Base-by-base conservation (phyloP, 2,797 vertebrate species). In the Cossypha heuglini region DNA sequence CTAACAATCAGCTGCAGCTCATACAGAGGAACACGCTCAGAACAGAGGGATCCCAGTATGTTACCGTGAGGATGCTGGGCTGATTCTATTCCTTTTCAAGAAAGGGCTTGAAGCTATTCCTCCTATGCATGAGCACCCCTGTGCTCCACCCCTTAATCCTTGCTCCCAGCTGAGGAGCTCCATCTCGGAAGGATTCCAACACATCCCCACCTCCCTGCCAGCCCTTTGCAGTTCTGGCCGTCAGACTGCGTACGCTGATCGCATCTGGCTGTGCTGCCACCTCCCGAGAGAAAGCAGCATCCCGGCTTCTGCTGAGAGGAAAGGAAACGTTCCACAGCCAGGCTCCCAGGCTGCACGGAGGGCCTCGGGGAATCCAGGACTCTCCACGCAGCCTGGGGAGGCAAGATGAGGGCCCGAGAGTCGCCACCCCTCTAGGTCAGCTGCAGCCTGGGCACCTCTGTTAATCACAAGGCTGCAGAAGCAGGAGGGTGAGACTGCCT, bases 191-290 rank as follows among this genome's bases (percentile, higher is more conserved):
- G 42, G 61, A 86, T 72, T 49, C 45, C 38, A n/a, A 9, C 48
- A 42, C 8, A 59, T 4, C 13, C 17, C 35, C 64, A n/a, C 49
- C 57, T 88, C 42, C 52, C 63, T 40, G 38, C 51, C 59, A 11
- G 5, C 63, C n/a, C 37, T 90, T 45, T n/a, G 55, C 59, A 49
- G 69, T 42, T 82, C 28, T 37, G 51, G 68, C 24, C 5, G 5
- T 49, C 24, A 5, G 20, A 61, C 79, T 46, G 86, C 49, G 7
- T 52, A n/a, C 28, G 35, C 35, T 16, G 58, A 49, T 83, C 16
- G 1, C 38, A 25, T 94, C 94, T 91, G 88, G 51, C 78, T 88
- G 42, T 81, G 86, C 96, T 96, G 96, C 92, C 90, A 84, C 79
- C 88, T 96, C 68, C 76, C 14, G 73, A 92, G 83, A 78, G 73